These are phyloP conservation scores for Cotesia vestalis DNA, from an alignment of 1,140 invertebrate species.

Conservation along the genomic window DNA sequence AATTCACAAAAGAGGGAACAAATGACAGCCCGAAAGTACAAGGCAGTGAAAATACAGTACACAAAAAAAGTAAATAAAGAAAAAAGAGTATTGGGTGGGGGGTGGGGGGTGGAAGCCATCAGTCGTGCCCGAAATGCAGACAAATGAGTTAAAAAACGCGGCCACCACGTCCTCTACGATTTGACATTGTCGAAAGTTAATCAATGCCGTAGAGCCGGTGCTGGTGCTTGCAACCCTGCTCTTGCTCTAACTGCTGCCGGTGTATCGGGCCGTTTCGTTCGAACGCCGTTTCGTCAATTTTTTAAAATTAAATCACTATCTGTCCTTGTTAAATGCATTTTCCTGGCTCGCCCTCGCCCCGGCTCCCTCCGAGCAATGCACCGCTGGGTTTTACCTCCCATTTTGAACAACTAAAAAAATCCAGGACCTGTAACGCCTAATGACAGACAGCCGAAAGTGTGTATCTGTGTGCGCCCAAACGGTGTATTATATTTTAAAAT, in stretches of 20 bases:
- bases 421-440: constrained; percentile 57
- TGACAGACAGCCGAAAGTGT: constrained; percentile 64
- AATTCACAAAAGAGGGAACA: no score
- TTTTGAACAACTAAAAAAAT: constrained; percentile 28
- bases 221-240: constrained; percentile 2
- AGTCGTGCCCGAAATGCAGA: constrained; percentile 41
- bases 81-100: constrained; percentile 36
- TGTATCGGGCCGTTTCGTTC: constrained; percentile 30
- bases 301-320: constrained; percentile 68
- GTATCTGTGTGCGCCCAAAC: constrained; percentile 51
- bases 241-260: constrained; percentile 17
- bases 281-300: constrained; percentile 64
- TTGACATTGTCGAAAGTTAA: constrained; percentile 68
- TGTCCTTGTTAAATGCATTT: constrained; percentile 67
- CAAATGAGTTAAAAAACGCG: constrained; percentile 61
- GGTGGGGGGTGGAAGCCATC: constrained; percentile 31
- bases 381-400: constrained; percentile 37
- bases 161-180: constrained; percentile 52
- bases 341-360: constrained; percentile 43
- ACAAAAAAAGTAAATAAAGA: no score
- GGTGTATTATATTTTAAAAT: background rate
- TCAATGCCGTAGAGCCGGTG: constrained; percentile 58
- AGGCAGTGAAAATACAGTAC: background rate
- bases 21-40: constrained; percentile 14
- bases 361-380: constrained; percentile 32